Evolutionary conservation across 2,888 invertebrate species (phyloP), one percentile per base, ranked within the genome.

Genomic region (Phragmatobia fuliginosa): DNA sequence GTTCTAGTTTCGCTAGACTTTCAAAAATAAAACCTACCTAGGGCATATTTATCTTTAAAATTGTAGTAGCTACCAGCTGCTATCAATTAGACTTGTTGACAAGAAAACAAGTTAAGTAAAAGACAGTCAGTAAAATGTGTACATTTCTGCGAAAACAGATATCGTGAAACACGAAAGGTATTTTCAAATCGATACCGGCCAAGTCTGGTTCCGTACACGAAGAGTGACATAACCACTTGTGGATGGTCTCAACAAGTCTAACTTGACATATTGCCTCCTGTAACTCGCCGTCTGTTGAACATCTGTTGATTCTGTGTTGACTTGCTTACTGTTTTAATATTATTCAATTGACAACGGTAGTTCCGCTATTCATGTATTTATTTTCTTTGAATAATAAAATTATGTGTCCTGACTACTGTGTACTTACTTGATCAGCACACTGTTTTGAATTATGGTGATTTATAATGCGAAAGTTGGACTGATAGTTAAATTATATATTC

Each of bases 181-280:
- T 52, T 14, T 52, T 25, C 25, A 25, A 10, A 52, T 52, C 14
- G 52, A 52, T 52, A 8, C 52, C 25, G 28, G 28, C 14, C 56
- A 56, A 56, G 28, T 28, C 56, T 56, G 56, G 28, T 56, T 28
- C 28, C 56, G 28, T 56, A 56, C 56, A 16, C 56, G 56, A 52
- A 63, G 25, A 63, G 63, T 25, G n/a, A 49, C 18, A 32, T n/a
- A 32, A 64, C 63, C 63, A 64, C 63, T 64, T 64, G 63, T 64
- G 10, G 63, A 33, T 25, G 33, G 18, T 52, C 52, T 49, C 63
- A 49, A 49, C 63, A 49, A 64, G 63, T 49, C n/a, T 32, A 49
- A 10, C 63, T 38, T 32, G 33, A 64, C 49, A 32, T 52, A 33
- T 25, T 33, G 49, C 33, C 32, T 16, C 25, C n/a, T 5, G 63